These are phyloP conservation scores for Tragelaphus scriptus DNA, from an alignment of 2,113 vertebrate genomes.

Conservation along the genomic window DNA sequence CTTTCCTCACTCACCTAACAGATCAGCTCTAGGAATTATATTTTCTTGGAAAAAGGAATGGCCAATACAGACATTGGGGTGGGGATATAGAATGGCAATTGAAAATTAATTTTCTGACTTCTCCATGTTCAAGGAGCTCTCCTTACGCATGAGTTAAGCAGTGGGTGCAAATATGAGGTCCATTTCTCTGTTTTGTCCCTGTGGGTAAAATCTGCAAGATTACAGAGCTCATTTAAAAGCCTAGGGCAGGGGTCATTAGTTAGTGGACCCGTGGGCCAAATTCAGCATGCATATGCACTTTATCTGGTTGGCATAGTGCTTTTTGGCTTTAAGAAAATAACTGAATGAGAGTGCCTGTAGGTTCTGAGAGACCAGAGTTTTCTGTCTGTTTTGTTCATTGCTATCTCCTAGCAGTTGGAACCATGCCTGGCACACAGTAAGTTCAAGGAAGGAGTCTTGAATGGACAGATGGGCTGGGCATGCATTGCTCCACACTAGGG, in stretches of 20 bases:
- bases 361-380: neutral
- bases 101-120: constrained; percentile 14
- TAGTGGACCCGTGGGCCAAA: neutral
- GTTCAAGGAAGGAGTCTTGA: neutral
- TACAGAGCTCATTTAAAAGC: constrained; percentile 34
- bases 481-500: constrained; percentile 19
- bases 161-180: neutral
- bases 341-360: neutral
- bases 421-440: neutral
- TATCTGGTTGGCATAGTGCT: neutral
- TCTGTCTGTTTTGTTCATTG: neutral
- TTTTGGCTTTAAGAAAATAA: neutral
- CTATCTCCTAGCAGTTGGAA: neutral
- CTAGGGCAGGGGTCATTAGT: neutral
- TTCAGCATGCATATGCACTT: neutral
- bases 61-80: neutral
- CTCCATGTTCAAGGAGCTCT: neutral
- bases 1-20: neutral
- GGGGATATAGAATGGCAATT: neutral
- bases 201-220: neutral
- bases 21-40: constrained; percentile 32
- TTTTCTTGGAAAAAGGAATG: constrained; percentile 35
- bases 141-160: neutral
- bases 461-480: neutral
- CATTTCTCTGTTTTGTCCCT: neutral